Evolutionary conservation across 2,797 vertebrate genomes (phyloP).

Genomic region (Rhinatrema bivittatum): DNA sequence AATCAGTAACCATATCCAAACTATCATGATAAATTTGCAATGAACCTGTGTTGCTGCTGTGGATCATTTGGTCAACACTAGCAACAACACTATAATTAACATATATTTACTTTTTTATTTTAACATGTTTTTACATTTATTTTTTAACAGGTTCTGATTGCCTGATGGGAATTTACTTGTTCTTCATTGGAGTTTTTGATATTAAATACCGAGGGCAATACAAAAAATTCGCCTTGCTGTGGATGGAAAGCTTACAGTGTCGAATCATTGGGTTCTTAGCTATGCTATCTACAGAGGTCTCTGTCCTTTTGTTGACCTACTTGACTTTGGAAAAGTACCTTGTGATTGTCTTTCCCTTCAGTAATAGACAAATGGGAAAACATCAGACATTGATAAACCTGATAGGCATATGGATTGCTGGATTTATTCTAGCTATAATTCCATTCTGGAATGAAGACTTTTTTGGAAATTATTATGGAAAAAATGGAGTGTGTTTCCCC

Average conservation of each 20-base stretch:
- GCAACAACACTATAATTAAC: too few relatives aligned
- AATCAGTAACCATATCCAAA: not conserved
- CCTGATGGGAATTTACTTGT: constrained; percentile 72
- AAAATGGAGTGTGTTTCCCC: constrained; percentile 78
- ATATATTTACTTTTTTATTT: not conserved
- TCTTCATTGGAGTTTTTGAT: constrained; percentile 67
- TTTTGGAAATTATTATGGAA: constrained; percentile 80
- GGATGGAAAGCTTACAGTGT: constrained; percentile 69
- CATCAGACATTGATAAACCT: constrained; percentile 58
- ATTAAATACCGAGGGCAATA: constrained; percentile 68
- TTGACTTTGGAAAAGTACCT: constrained; percentile 80
- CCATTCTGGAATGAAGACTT: constrained; percentile 67
- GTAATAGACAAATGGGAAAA: constrained; percentile 64
- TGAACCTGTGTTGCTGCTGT: too few relatives aligned
- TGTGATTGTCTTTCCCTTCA: constrained; percentile 79
- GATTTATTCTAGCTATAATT: constrained; percentile 65
- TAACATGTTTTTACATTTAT: not conserved
- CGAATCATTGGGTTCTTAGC: constrained; percentile 63
- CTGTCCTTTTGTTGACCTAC: constrained; percentile 70
- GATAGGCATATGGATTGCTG: constrained; percentile 63
- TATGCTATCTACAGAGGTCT: constrained; percentile 73
- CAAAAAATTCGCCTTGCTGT: constrained; percentile 66
- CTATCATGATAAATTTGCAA: too few relatives aligned
- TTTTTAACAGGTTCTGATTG: constrained; percentile 62
- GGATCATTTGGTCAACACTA: too few relatives aligned